phyloP scores from a whole-genome alignment of 2,888 invertebrate species.

The Netelia fuscicornis region DNA sequence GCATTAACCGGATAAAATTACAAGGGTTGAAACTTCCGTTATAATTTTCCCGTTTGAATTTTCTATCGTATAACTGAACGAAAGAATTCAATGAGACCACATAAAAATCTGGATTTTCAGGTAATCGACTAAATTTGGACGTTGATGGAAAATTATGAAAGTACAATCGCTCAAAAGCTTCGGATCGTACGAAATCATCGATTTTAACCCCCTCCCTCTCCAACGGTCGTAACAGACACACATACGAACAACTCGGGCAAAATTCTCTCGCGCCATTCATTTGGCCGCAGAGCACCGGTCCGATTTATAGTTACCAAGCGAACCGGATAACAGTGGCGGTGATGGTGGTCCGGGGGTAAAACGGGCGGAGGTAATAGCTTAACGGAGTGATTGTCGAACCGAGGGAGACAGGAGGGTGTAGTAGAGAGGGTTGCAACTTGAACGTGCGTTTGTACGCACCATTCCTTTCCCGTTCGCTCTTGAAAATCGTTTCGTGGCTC shows the following conservation, averaged over 20 bases:
- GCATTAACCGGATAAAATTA: constrained; percentile 51
- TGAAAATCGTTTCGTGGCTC: constrained; percentile 6
- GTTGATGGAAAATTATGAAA: constrained; percentile 20
- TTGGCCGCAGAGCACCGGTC: constrained; percentile 56
- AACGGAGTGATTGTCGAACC: constrained; percentile 64
- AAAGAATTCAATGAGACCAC: constrained; percentile 15
- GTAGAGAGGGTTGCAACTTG: constrained; percentile 40
- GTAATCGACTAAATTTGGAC: too few relatives aligned
- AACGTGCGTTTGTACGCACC: constrained; percentile 64
- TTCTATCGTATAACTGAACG: constrained; percentile 6
- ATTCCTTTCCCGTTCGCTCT: not conserved
- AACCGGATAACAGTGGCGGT: constrained; percentile 66
- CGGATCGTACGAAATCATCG: constrained; percentile 10
- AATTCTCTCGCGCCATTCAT: constrained; percentile 53
- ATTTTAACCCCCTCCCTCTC: not conserved
- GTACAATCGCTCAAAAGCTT: not conserved
- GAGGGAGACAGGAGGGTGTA: constrained; percentile 23
- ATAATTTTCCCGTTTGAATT: constrained; percentile 16
- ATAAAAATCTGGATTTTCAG: not conserved
- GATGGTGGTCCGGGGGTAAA: constrained; percentile 49
- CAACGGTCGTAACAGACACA: not conserved
- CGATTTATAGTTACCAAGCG: constrained; percentile 68
- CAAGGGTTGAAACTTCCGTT: constrained; percentile 33
- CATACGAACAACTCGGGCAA: constrained; percentile 25
- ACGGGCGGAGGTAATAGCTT: constrained; percentile 63